Base-by-base conservation (phyloP, 2,797 vertebrate genomes). In the Setipinna tenuifilis region DNA sequence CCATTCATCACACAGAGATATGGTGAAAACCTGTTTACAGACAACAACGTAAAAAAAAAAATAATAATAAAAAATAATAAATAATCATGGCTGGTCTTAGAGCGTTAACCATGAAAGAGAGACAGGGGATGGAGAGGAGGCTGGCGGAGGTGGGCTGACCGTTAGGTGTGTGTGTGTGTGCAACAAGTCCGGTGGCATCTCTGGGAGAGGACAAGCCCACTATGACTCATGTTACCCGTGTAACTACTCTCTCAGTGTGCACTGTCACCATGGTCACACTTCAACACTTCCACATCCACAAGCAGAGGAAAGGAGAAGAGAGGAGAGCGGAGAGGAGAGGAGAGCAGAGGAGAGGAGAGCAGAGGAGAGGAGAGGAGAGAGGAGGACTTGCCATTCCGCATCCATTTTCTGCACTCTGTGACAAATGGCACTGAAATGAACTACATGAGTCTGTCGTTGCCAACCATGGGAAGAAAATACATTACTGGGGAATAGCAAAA, bases 211-310 rank as follows among this genome's bases (percentile, higher is more conserved):
- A 61, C 6, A 28, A 86, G 87, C 82, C 54, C 81, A 19, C 83
- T 54, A 54, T 54, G 50, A 54, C 50, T 54, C 50, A 54, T 81
- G 82, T 90, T 89, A 88, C 87, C 88, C 82, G 85, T 83, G 89
- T 86, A 85, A 61, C 28, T 78, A 82, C 85, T 86, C 90, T 85
- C 86, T 87, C 44, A n/a, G 88, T 78, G 85, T 88, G 89, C 88
- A 46, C 90, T 61, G 88, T 92, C 92, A 89, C 93, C 92, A 92
- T 88, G 91, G 91, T 91, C 92, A 92, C 93, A 89, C 90, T 89
- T 7, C 68, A 88, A 86, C 83, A 21, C 89, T 88, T 88, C 88
- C 87, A 87, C 88, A 91, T 91, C 88, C 92, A 92, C 88, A 89
- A 41, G 35, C 31, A 78, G 50, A 54, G 50, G 50, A 54, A 7